Evolutionary conservation across 2,113 vertebrate genomes (phyloP).

Genomic region (Regulus satrapa): DNA sequence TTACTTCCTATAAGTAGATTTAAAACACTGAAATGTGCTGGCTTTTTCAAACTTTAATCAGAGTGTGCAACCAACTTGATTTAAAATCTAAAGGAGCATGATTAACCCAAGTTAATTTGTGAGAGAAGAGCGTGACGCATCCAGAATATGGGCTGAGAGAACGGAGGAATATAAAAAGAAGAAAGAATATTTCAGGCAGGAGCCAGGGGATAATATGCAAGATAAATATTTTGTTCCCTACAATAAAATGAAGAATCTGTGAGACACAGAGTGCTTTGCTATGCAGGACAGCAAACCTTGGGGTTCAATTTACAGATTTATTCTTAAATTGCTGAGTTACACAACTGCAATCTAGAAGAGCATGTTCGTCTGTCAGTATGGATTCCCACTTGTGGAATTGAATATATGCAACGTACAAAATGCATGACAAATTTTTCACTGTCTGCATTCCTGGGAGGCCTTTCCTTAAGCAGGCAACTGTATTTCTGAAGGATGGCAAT

Average conservation of each 20-base stretch:
- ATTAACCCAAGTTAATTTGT: not conserved
- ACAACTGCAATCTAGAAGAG: not conserved
- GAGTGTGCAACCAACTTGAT: not conserved
- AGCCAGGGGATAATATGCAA: not conserved
- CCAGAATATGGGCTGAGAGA: not conserved
- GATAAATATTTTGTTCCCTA: not conserved
- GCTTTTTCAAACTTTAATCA: not conserved
- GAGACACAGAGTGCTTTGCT: not conserved
- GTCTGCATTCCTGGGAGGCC: not conserved
- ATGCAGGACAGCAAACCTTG: not conserved
- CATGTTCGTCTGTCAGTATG: not conserved
- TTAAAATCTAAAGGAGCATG: not conserved
- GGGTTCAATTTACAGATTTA: not conserved
- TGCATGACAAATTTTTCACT: not conserved
- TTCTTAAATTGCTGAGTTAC: not conserved
- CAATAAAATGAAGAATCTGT: not conserved
- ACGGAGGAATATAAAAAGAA: not conserved
- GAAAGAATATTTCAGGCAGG: not conserved
- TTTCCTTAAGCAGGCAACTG: not conserved
- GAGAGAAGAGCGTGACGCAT: not conserved
- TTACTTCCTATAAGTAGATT: not conserved
- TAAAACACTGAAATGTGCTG: not conserved
- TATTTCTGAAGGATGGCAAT: not conserved
- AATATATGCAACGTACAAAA: not conserved
- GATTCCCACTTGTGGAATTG: not conserved